Percentiles rank a stretch among this genome's conserved stretches.
Evolutionary conservation across 1,140 invertebrate species (phyloP).

Genomic region (Tetramorium alpestre): DNA sequence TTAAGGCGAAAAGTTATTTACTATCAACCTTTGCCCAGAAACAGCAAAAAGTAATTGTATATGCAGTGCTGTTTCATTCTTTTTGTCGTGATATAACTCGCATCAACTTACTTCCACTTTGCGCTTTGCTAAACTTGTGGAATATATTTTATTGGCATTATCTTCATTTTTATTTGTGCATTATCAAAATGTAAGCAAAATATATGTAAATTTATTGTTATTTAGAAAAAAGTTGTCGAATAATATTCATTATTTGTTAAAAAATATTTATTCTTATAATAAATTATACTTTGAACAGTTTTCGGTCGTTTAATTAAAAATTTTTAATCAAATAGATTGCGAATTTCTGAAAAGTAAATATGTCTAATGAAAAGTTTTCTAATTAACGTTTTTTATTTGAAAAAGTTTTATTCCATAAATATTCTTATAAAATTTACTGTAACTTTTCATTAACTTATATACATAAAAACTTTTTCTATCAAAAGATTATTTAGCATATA

Average conservation of each 20-base stretch:
- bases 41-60: constrained; percentile 20
- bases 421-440: background rate
- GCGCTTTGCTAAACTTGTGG: background rate
- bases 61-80: background rate
- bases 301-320: constrained; percentile 5
- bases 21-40: constrained; percentile 25
- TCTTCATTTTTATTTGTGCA: background rate
- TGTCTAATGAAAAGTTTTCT: too few species aligned
- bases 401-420: background rate
- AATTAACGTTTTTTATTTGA: background rate
- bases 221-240: background rate
- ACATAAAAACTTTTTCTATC: background rate
- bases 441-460: background rate
- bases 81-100: constrained; percentile 16
- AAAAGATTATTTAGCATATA: background rate
- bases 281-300: background rate
- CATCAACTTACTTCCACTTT: background rate
- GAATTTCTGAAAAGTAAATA: too few species aligned
- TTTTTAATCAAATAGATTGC: background rate
- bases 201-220: background rate
- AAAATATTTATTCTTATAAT: background rate
- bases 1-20: constrained; percentile 51
- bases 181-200: background rate
- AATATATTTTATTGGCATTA: constrained; percentile 27
- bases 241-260: background rate